phyloP scores from a whole-genome alignment of 2,888 invertebrate species.

The Aromia moschata region DNA sequence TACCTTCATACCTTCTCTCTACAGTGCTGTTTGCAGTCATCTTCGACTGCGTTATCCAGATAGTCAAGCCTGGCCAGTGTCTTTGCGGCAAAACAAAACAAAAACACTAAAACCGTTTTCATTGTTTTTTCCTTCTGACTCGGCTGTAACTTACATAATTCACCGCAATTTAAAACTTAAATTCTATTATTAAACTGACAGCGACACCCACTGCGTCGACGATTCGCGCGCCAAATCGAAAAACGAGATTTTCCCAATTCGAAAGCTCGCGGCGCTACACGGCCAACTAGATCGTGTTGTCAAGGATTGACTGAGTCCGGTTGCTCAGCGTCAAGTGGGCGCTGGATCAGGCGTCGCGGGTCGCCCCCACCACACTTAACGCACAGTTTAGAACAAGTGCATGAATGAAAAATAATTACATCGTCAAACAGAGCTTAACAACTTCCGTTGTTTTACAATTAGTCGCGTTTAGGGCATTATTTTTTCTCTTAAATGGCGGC shows the following conservation, averaged over 20 bases:
- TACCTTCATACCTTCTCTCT: conserved; percentile 52
- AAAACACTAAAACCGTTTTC: conserved; percentile 13
- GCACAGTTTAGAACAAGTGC: conserved; percentile 14
- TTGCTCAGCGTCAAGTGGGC: conserved; percentile 20
- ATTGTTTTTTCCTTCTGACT: conserved; percentile 10
- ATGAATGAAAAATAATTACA: conserved; percentile 26
- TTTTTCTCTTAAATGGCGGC: conserved; percentile 10
- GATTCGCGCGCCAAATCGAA: conserved; percentile 5
- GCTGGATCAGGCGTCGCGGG: conserved; percentile 11
- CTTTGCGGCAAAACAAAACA: conserved; percentile 20
- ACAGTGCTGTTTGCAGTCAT: conserved; percentile 55
- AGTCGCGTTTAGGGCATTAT: conserved; percentile 9
- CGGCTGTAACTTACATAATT: not conserved
- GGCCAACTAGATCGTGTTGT: conserved; percentile 9
- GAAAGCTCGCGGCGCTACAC: conserved; percentile 7
- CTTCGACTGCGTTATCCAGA: conserved; percentile 50
- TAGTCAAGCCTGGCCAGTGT: conserved; percentile 25
- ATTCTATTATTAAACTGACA: not conserved
- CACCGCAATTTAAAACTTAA: conserved; percentile 4
- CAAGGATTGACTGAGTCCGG: conserved; percentile 25
- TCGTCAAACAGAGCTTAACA: conserved; percentile 27
- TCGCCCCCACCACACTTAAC: conserved; percentile 19
- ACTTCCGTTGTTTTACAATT: conserved; percentile 22
- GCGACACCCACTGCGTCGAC: not conserved
- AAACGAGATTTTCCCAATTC: too few relatives aligned